Base-by-base conservation (phyloP, 2,888 invertebrate genomes). In the Platerodrilus igneus region DNA sequence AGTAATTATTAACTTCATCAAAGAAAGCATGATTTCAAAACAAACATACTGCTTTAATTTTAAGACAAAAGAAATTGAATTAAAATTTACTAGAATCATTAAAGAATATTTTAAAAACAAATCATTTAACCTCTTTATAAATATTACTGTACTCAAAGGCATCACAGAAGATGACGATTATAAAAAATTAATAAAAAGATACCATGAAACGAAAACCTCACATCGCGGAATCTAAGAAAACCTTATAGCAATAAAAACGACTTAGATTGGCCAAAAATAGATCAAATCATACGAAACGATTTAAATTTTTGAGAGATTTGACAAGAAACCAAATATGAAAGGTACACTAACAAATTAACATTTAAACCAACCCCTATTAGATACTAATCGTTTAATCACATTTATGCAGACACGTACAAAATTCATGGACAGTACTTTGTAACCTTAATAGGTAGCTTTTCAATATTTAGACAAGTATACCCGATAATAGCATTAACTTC, bases 401-500 rank as follows among this genome's bases (percentile, higher is more conserved):
- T 50, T 20, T 40, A 46, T 17, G 32, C 33, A 19, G 45, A 50
- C 30, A 30, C 33, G 7, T 29, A 47, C 13, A 26, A 21, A 16
- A 9, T 33, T 10, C 28, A 42, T 14, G 41, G 31, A 6, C 21
- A 25, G 19, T 36, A 44, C 8, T 51, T 51, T 25, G 22, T 49
- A 14, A 52, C 50, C 2, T 45, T 52, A 6, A 37, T 48, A 16
- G 52, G 52, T 27, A 32, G 41, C 11, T 50, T 51, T 22, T 50
- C 52, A n/a, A 52, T 48, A 47, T 45, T 47, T 26, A 39, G 37
- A 9, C 40, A 48, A 37, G 48, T 48, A 2, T 47, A 47, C n/a
- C 25, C 36, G 6, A 16, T 51, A 14, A 30, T 14, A 10, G 35
- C 27, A 2, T 11, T 33, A 23, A 38, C 30, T 23, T 30, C 44